These are phyloP conservation scores for Metallyticus violacea DNA, from an alignment of 2,888 invertebrate species.

Conservation along the genomic window DNA sequence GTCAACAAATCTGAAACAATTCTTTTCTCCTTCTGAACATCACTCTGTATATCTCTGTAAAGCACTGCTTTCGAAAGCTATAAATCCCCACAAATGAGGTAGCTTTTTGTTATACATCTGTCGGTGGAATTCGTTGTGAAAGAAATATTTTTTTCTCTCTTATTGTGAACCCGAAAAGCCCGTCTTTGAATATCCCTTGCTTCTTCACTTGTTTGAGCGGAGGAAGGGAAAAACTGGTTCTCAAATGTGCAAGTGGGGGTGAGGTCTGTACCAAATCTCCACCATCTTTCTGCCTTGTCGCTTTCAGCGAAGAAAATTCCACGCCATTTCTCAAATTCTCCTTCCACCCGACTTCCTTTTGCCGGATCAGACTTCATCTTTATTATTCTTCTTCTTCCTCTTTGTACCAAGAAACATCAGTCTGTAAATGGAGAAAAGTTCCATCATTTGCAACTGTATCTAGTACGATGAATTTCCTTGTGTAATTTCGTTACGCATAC, in stretches of 20 bases:
- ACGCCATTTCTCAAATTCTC: neutral
- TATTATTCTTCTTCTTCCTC: neutral
- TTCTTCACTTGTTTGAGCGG: neutral
- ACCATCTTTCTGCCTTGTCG: neutral
- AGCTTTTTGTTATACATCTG: neutral
- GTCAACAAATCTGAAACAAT: too few species aligned
- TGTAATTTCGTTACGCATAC: neutral
- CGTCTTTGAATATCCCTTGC: neutral
- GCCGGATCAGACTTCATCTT: neutral
- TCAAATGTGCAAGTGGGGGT: neutral
- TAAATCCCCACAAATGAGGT: neutral
- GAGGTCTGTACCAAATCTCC: neutral
- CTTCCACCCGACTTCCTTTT: too few species aligned
- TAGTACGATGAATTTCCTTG: neutral
- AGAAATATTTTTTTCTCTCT: neutral
- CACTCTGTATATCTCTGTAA: too few species aligned
- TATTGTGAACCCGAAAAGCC: neutral
- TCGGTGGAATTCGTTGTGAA: neutral
- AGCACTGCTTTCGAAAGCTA: neutral
- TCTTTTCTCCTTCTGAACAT: too few species aligned
- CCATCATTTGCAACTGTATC: neutral
- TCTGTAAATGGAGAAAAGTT: neutral
- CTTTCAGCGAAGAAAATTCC: neutral
- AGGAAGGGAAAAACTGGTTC: neutral
- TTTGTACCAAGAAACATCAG: neutral